A percentile compares a stretch with the other conserved stretches of the same genome.
These are phyloP conservation scores for Sisyra nigra DNA, from an alignment of 2,888 invertebrate species.

Conservation along the genomic window DNA sequence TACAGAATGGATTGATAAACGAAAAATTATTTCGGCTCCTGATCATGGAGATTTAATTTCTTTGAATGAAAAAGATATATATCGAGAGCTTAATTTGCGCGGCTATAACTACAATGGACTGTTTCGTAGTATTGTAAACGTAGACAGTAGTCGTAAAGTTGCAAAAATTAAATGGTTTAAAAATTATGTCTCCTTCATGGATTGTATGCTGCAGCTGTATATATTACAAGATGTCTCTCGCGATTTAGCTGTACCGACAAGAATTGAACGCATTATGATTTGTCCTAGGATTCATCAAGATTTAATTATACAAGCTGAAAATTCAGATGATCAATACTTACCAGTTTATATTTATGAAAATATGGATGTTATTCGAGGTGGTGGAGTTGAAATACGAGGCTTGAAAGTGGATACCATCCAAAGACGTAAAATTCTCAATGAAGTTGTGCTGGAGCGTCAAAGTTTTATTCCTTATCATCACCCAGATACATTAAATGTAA, in stretches of 20 bases:
- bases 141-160: slow-evolving; percentile 18
- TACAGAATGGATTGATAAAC: slow-evolving; percentile 33
- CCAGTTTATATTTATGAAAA: slow-evolving; percentile 28
- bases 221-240: slow-evolving; percentile 53
- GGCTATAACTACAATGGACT: slow-evolving; percentile 37
- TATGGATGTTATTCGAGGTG: slow-evolving; percentile 33
- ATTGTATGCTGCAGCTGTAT: slow-evolving; percentile 69
- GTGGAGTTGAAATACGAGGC: slow-evolving; percentile 63
- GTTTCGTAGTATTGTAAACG: slow-evolving; percentile 20
- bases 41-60: slow-evolving; percentile 28
- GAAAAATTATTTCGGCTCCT: slow-evolving; percentile 23
- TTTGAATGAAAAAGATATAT: slow-evolving; percentile 45
- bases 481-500: slow-evolving; percentile 14
- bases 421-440: slow-evolving; percentile 44
- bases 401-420: slow-evolving; percentile 62
- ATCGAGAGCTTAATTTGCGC: slow-evolving; percentile 50
- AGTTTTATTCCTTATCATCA: slow-evolving; percentile 46
- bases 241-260: slow-evolving; percentile 51
- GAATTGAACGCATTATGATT: slow-evolving; percentile 34
- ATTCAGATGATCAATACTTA: slow-evolving; percentile 12
- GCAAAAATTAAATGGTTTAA: slow-evolving; percentile 18
- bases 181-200: slow-evolving; percentile 81
- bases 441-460: slow-evolving; percentile 65
- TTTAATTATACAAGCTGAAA: slow-evolving; percentile 10
- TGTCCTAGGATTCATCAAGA: slow-evolving; percentile 24